Evolutionary conservation across 2,797 vertebrate genomes (phyloP).

Genomic region (Phrynocephalus vlangalii): DNA sequence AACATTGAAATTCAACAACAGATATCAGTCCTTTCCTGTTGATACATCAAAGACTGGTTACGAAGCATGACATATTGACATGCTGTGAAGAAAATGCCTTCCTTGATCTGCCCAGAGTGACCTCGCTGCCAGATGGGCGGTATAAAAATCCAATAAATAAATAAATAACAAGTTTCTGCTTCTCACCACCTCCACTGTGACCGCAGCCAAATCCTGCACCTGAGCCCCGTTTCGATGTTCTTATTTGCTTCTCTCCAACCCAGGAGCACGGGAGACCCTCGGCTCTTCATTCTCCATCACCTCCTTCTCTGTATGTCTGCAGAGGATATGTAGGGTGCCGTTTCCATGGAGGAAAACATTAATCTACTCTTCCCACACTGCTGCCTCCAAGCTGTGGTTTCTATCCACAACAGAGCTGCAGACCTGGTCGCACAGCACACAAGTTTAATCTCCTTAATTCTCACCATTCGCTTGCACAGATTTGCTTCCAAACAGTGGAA

Average conservation of each 20-base stretch:
- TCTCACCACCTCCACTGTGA: neutral
- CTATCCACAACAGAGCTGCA: conserved; percentile 37
- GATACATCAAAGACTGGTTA: too few relatives aligned
- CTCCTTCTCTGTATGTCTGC: too few relatives aligned
- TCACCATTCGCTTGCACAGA: conserved; percentile 20
- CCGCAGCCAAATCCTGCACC: neutral
- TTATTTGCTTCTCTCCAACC: too few relatives aligned
- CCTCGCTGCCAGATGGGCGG: too few relatives aligned
- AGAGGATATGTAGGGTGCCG: neutral
- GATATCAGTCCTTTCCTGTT: too few relatives aligned
- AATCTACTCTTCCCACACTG: conserved; percentile 22
- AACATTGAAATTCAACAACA: too few relatives aligned
- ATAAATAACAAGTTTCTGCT: neutral
- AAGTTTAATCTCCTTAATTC: conserved; percentile 34
- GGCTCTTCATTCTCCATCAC: too few relatives aligned
- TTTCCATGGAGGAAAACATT: conserved; percentile 21
- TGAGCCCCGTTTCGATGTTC: neutral
- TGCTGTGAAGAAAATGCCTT: too few relatives aligned
- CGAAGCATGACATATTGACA: too few relatives aligned
- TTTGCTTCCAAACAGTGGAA: conserved; percentile 29
- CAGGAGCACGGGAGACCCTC: too few relatives aligned
- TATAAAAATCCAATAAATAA: too few relatives aligned
- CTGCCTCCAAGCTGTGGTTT: conserved; percentile 35
- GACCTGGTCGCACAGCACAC: neutral
- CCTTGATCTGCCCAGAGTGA: too few relatives aligned